Base-by-base conservation (phyloP, 1,140 invertebrate genomes). In the Aphaenogaster rudis region DNA sequence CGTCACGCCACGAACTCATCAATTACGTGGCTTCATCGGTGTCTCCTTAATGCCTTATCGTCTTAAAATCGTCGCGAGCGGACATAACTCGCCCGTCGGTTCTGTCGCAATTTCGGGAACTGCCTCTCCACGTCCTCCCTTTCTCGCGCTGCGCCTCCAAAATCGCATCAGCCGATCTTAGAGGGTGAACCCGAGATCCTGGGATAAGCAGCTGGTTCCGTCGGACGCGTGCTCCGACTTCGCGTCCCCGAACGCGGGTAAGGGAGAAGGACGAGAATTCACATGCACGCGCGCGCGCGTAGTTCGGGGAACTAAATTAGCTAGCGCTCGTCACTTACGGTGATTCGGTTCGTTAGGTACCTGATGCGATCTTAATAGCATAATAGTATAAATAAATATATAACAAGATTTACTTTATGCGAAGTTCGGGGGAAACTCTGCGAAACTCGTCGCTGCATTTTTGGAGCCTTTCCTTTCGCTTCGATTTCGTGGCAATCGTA, bases 191-290 rank as follows among this genome's bases (percentile, higher is more conserved):
- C 78, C 90, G 63, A 90, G 90, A 91, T 91, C 86, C 61, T 39
- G 59, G 63, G 90, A 91, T 91, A 91, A 89, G 85, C 64, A 89
- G 81, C 90, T 89, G 90, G 90, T 89, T 84, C 91, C 86, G 86
- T 89, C 86, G 86, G 81, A 78, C 87, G 48, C 77, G 85, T 80
- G 52, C 77, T 86, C 85, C 71, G 52, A 57, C 52, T 33, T 57
- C 21, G 48, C 69, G 45, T 39, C 28, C 57, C 28, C 57, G 45
- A 54, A 39, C 13, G 36, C 74, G 61, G 76, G 21, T 42, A 61
- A 48, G 33, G 78, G 74, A 39, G 80, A 50, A 72, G 39, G 42
- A 61, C 69, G 42, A 59, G 79, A n/a, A 39, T 13, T 80, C 80
- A 45, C 54, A 50, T 50, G 66, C n/a, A 17, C 54, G 33, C n/a